Conservation (phyloP, 2,113 vertebrate species). For the Sphyrna mokarran region DNA sequence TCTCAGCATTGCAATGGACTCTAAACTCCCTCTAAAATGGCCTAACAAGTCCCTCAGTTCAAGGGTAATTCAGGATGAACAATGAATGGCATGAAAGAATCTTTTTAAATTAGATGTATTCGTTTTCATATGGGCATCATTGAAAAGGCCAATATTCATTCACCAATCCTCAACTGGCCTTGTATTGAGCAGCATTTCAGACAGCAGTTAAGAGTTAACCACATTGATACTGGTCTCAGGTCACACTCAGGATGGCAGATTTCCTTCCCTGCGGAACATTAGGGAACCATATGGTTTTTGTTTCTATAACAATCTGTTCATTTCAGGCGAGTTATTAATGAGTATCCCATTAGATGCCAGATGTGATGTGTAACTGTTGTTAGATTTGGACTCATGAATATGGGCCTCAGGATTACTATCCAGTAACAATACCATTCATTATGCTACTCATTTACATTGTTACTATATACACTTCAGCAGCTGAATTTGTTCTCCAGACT, state of each 20-base stretch:
- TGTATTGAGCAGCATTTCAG: not conserved
- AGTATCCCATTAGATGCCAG: not conserved
- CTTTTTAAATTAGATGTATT: too few relatives aligned
- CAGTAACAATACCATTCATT: not conserved
- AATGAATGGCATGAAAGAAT: too few relatives aligned
- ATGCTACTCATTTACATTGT: not conserved
- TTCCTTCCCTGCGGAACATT: not conserved
- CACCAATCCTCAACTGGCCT: not conserved
- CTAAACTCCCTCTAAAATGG: too few relatives aligned
- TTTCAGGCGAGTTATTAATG: not conserved
- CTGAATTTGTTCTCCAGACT: not conserved
- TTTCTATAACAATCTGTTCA: not conserved
- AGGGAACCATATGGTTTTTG: not conserved
- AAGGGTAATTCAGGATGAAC: too few relatives aligned
- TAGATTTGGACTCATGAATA: not conserved
- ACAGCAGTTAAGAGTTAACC: not conserved
- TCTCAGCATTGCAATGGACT: too few relatives aligned
- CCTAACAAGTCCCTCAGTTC: too few relatives aligned
- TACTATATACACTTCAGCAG: not conserved
- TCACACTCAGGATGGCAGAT: not conserved
- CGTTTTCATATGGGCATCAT: not conserved
- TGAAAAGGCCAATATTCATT: not conserved
- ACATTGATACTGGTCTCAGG: not conserved
- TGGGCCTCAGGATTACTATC: not conserved
- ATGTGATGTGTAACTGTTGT: too few relatives aligned